Evolutionary conservation across 2,113 vertebrate genomes (phyloP).

Genomic region (Lasiurus borealis): DNA sequence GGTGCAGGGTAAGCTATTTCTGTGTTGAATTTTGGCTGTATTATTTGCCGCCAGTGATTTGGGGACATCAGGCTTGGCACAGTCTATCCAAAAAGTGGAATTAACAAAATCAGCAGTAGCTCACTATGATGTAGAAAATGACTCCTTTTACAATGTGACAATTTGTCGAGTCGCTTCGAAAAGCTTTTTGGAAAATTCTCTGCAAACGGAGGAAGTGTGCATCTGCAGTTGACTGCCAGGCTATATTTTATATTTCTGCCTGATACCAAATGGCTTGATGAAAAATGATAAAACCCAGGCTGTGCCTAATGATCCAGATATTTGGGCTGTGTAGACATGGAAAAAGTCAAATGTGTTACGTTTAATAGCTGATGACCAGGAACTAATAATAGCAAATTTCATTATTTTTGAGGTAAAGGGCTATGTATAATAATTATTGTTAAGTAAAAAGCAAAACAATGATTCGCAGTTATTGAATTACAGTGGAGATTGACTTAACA

Average conservation of each 20-base stretch:
- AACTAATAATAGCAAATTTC: slow-evolving; percentile 84
- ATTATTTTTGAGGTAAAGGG: slow-evolving; percentile 79
- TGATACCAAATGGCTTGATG: slow-evolving; percentile 57
- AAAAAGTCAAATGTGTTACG: slow-evolving; percentile 79
- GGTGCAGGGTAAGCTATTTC: slow-evolving; percentile 75
- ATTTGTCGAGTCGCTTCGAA: slow-evolving; percentile 73
- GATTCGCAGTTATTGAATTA: slow-evolving; percentile 88
- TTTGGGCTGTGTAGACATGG: slow-evolving; percentile 54
- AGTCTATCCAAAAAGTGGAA: slow-evolving; percentile 65
- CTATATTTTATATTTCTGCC: slow-evolving; percentile 77
- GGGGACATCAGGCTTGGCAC: slow-evolving; percentile 9
- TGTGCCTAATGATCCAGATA: slow-evolving; percentile 61
- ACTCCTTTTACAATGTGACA: slow-evolving; percentile 60
- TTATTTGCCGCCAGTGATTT: slow-evolving; percentile 64
- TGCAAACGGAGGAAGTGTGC: slow-evolving; percentile 79
- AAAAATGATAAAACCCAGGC: slow-evolving; percentile 56
- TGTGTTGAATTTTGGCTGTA: slow-evolving; percentile 78
- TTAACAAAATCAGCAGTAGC: slow-evolving; percentile 48
- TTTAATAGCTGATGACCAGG: slow-evolving; percentile 85
- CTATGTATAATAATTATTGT: slow-evolving; percentile 85
- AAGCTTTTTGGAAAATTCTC: slow-evolving; percentile 79
- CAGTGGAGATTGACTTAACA: slow-evolving; percentile 89
- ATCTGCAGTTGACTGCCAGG: slow-evolving; percentile 87
- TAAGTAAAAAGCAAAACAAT: slow-evolving; percentile 82
- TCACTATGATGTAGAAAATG: slow-evolving; percentile 58